phyloP scores from a whole-genome alignment of 1,140 invertebrate species.

The Formica exsecta region DNA sequence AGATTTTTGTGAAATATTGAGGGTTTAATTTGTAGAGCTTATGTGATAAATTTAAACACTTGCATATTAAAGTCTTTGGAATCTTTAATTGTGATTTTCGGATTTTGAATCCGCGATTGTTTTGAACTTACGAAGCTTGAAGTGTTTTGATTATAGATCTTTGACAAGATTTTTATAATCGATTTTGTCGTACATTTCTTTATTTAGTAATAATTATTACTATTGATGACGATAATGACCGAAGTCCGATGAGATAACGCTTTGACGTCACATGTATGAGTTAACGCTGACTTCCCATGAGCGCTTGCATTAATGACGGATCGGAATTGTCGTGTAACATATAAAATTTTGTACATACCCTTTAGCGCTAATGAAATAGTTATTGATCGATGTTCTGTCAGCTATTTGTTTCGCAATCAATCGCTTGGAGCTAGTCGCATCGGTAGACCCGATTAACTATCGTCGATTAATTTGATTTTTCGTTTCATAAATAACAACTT shows the following conservation, averaged over 20 bases:
- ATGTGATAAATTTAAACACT: neutral
- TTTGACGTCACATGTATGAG: neutral
- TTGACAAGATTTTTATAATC: neutral
- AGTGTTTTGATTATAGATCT: neutral
- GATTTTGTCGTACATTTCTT: neutral
- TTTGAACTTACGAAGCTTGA: neutral
- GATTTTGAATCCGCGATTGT: neutral
- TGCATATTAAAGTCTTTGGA: neutral
- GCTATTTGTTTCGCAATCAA: constrained; percentile 33
- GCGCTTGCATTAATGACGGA: constrained; percentile 57
- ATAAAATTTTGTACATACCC: constrained; percentile 81
- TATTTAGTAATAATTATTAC: neutral
- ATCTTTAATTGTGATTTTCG: neutral
- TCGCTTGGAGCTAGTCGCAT: constrained; percentile 55
- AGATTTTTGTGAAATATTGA: neutral
- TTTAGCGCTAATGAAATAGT: constrained; percentile 76
- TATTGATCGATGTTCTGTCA: constrained; percentile 74
- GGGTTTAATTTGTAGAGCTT: neutral
- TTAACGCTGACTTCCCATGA: constrained; percentile 29
- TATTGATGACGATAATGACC: neutral
- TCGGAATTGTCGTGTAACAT: constrained; percentile 79
- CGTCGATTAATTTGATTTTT: neutral
- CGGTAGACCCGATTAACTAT: neutral
- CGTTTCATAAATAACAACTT: neutral
- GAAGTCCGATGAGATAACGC: constrained; percentile 6